Evolutionary conservation across 2,113 vertebrate genomes (phyloP).

Genomic region (Rostratula benghalensis): DNA sequence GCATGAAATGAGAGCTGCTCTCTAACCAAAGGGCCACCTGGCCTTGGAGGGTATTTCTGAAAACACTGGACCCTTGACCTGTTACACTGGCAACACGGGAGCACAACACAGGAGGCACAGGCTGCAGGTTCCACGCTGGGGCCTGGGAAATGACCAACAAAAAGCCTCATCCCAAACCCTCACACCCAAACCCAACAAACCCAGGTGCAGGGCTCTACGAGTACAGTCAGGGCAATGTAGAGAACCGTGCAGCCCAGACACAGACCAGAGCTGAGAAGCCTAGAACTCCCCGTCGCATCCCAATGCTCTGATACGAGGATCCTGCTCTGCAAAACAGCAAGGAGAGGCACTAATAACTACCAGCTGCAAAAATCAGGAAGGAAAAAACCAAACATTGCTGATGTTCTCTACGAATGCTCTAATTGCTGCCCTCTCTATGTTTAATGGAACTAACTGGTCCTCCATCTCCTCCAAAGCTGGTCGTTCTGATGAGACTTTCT

Average conservation of each 20-base stretch:
- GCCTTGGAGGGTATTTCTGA: background rate
- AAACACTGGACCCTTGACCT: background rate
- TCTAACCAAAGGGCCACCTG: background rate
- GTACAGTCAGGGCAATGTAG: accelerated
- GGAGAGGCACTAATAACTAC: background rate
- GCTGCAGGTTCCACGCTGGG: background rate
- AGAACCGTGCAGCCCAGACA: background rate
- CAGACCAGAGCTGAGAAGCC: background rate
- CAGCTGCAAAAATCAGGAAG: background rate
- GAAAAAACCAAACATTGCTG: background rate
- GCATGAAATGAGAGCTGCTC: background rate
- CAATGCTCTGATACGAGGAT: background rate
- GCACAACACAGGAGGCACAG: background rate
- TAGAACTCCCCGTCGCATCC: background rate
- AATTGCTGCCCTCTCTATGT: background rate
- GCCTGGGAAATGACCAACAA: background rate
- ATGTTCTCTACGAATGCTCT: background rate
- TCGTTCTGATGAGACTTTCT: background rate
- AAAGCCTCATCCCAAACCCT: background rate
- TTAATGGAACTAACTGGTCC: background rate
- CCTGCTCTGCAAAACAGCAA: background rate
- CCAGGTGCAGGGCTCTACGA: background rate
- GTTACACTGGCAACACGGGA: background rate
- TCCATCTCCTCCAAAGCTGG: background rate
- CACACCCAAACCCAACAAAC: background rate